Conservation (phyloP, 2,113 vertebrate genomes). For the Eclectus roratus region DNA sequence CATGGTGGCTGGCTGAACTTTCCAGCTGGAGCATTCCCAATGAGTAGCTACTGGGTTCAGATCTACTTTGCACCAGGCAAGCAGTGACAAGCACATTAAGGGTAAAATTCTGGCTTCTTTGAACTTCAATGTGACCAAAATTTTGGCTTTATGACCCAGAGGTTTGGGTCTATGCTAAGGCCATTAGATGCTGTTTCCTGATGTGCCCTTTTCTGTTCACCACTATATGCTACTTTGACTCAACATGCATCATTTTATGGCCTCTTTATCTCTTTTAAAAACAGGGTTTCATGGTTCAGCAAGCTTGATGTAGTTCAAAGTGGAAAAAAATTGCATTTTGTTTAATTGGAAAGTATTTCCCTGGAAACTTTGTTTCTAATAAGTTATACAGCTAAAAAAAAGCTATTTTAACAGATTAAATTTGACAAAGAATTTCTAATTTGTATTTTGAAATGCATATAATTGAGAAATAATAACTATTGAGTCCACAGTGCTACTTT, state of each 20-base stretch:
- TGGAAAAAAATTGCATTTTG: neutral
- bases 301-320: neutral
- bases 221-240: neutral
- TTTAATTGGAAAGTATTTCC: neutral
- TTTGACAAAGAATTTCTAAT: neutral
- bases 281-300: neutral
- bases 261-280: neutral
- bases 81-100: neutral
- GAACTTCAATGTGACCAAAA: neutral
- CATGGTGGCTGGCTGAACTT: neutral
- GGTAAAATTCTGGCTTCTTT: neutral
- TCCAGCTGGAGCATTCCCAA: neutral
- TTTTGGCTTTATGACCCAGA: neutral
- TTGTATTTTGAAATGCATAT: neutral
- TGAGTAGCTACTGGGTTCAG: neutral
- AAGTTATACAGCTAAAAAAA: neutral
- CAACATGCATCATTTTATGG: accelerated
- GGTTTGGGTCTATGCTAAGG: neutral
- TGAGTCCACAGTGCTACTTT: neutral
- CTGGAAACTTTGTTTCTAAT: neutral
- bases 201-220: neutral
- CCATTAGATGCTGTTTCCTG: neutral
- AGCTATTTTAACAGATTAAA: neutral
- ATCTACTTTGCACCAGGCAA: neutral
- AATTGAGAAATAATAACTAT: neutral